Conservation (phyloP, 2,888 invertebrate genomes). For the Drosophila emarginata region DNA sequence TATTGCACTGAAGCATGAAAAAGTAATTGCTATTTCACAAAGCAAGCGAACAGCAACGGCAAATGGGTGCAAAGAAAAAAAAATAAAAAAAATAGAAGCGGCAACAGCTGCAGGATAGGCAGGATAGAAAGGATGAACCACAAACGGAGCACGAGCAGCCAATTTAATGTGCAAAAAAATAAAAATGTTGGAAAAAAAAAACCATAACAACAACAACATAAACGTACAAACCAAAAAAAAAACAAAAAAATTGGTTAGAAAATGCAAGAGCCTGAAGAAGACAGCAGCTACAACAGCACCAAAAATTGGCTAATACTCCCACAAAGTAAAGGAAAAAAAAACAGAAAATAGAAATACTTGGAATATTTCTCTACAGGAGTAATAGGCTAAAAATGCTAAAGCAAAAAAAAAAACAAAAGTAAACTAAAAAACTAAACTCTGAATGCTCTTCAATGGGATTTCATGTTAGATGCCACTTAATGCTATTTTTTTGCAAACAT, state of each 20-base stretch:
- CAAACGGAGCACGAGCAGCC: slow-evolving; percentile 35
- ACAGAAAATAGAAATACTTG: not conserved
- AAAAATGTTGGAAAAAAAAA: slow-evolving; percentile 30
- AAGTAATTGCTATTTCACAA: slow-evolving; percentile 77
- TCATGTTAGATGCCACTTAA: not conserved
- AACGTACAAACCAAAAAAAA: slow-evolving; percentile 51
- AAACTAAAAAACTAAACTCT: not conserved
- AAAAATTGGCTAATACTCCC: slow-evolving; percentile 30
- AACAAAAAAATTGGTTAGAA: slow-evolving; percentile 59
- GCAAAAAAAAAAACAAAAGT: not conserved
- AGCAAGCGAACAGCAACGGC: slow-evolving; percentile 35
- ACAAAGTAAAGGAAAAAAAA: slow-evolving; percentile 5
- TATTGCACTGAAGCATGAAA: slow-evolving; percentile 76
- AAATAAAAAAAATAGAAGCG: slow-evolving; percentile 35
- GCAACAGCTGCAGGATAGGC: slow-evolving; percentile 62
- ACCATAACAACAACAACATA: not conserved
- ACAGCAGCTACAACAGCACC: slow-evolving; percentile 31
- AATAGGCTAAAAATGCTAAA: slow-evolving; percentile 1
- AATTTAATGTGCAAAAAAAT: slow-evolving; percentile 72
- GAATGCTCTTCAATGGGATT: not conserved
- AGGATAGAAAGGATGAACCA: slow-evolving; percentile 8
- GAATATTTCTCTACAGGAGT: not conserved
- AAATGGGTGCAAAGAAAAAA: slow-evolving; percentile 18
- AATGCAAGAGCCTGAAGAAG: slow-evolving; percentile 54
- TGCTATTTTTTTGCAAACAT: not conserved